Percentiles rank a stretch among this genome's conserved stretches.
These are phyloP conservation scores for Drosophila melanosoma DNA, from an alignment of 2,888 invertebrate genomes.

Conservation along the genomic window DNA sequence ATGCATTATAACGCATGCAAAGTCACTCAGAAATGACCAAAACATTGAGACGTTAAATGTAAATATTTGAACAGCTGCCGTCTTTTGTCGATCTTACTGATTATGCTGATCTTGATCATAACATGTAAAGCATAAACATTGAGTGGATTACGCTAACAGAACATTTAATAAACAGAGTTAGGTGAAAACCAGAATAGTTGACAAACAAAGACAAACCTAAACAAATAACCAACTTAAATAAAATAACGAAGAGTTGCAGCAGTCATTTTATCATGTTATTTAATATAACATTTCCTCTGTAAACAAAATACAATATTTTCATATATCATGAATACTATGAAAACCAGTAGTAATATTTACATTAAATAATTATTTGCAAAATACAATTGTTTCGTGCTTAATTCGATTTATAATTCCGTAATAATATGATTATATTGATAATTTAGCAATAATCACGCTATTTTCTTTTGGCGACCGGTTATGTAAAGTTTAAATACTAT, in stretches of 20 bases:
- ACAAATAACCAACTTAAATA: no score
- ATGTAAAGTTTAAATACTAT: neutral
- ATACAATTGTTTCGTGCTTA: neutral
- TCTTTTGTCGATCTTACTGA: no score
- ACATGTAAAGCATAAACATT: no score
- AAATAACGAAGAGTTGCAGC: neutral
- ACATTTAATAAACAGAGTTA: no score
- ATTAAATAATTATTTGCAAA: neutral
- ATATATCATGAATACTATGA: neutral
- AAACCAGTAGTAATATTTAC: neutral
- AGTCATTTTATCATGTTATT: neutral
- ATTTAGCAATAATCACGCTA: neutral
- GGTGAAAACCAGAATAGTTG: no score
- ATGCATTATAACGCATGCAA: neutral
- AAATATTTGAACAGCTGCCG: no score
- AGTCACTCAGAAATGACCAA: no score
- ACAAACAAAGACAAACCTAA: no score
- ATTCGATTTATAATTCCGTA: neutral
- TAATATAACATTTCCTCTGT: neutral
- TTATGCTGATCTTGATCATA: no score
- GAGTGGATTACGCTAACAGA: no score
- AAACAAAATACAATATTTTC: neutral
- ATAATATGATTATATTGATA: neutral
- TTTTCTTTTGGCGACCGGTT: neutral
- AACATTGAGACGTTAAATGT: no score